Percentiles rank a stretch among this genome's conserved stretches.
Evolutionary conservation across 2,888 invertebrate genomes (phyloP).

Genomic region (Fragum sueziense): DNA sequence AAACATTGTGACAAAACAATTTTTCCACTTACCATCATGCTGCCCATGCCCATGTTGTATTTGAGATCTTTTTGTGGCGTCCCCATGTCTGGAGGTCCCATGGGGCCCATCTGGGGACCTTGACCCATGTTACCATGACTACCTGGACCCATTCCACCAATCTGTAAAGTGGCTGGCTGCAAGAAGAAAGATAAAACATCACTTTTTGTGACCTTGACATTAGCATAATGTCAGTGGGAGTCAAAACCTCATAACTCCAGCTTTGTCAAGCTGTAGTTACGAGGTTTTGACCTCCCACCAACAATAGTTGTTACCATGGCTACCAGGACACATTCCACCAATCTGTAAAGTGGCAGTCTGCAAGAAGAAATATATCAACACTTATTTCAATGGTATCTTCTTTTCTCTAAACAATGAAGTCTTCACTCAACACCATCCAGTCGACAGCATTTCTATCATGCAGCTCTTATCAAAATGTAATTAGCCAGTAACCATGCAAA

Average conservation of each 20-base stretch:
- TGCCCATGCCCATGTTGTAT: constrained; percentile 56
- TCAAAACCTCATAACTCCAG: too few species aligned
- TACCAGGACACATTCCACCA: constrained; percentile 59
- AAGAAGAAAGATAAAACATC: constrained; percentile 14
- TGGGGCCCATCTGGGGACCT: constrained; percentile 57
- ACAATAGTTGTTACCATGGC: constrained; percentile 55
- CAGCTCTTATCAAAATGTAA: too few species aligned
- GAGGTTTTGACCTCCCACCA: too few species aligned
- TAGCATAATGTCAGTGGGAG: too few species aligned
- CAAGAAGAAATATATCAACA: constrained; percentile 19
- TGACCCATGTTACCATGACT: constrained; percentile 57
- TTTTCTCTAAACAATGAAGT: too few species aligned
- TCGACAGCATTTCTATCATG: too few species aligned
- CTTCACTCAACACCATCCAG: too few species aligned
- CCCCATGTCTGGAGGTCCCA: constrained; percentile 65
- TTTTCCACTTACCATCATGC: constrained; percentile 57
- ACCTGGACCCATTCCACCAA: constrained; percentile 60
- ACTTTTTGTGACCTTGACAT: too few species aligned
- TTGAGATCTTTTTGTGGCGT: constrained; percentile 67
- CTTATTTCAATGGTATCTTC: too few species aligned
- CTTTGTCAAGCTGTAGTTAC: too few species aligned
- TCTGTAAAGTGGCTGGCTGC: constrained; percentile 69
- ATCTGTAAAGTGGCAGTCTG: constrained; percentile 70
- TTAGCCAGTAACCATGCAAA: too few species aligned
- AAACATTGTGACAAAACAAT: too few species aligned